Evolutionary conservation across 1,140 invertebrate species (phyloP), one percentile per base, ranked within the genome.

Genomic region (Geopemphigus sp.): DNA sequence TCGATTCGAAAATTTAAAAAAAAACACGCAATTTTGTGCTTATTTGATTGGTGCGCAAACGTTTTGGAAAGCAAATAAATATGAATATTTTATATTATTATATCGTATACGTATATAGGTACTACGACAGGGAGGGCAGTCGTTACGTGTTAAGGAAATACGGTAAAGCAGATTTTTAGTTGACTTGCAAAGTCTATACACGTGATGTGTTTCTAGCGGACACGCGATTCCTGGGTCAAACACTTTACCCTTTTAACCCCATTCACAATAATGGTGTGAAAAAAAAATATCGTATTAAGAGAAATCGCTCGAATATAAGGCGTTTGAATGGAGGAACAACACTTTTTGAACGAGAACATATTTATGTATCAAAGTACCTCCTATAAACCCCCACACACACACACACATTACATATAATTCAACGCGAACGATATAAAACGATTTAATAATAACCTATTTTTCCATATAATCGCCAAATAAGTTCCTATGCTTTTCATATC

Each of bases 361-460:
- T 59, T 50, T 39, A 39, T 39, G 32, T 4, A 39, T 39, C n/a
- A n/a, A n/a, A n/a, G n/a, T n/a, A n/a, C n/a, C n/a, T n/a, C n/a
- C n/a, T n/a, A n/a, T n/a, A n/a, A n/a, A n/a, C n/a, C n/a, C n/a
- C n/a, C n/a, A n/a, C n/a, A n/a, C n/a, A n/a, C n/a, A n/a, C n/a
- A n/a, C n/a, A 45, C 39, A 5, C 11, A 45, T 45, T 5, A 15
- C 26, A 61, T 59, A 61, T 61, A 61, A 32, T 63, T 63, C 61
- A 63, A 63, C 32, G 61, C 61, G 32, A 63, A 63, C 32, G 61
- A 63, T 17, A 32, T 32, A 63, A n/a, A n/a, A n/a, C n/a, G n/a
- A n/a, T n/a, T n/a, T n/a, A n/a, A n/a, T n/a, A n/a, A n/a, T n/a
- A n/a, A n/a, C n/a, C n/a, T n/a, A n/a, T n/a, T n/a, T n/a, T n/a